These are phyloP conservation scores for Spialia ferax DNA, from an alignment of 2,888 invertebrate species.

Conservation along the genomic window DNA sequence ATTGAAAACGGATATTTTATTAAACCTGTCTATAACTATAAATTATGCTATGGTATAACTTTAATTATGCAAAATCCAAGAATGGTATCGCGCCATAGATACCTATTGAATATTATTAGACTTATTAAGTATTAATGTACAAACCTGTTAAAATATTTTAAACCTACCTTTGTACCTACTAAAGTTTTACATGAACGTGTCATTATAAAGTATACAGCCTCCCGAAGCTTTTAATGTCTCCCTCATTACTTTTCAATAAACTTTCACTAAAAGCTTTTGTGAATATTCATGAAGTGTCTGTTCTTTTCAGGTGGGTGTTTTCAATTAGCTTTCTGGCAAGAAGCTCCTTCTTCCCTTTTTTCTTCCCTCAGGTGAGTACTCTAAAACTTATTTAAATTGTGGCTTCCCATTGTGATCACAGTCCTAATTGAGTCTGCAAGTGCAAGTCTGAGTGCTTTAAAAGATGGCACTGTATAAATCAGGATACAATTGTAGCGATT, in stretches of 20 bases:
- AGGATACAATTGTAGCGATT: constrained; percentile 15
- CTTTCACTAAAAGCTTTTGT: constrained; percentile 74
- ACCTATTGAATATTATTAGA: too few species aligned
- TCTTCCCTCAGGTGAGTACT: constrained; percentile 37
- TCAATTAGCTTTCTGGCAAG: constrained; percentile 64
- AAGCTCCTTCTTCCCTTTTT: constrained; percentile 63
- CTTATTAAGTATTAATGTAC: too few species aligned
- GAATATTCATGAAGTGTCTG: constrained; percentile 83
- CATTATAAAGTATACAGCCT: constrained; percentile 11
- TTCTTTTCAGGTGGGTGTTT: constrained; percentile 82
- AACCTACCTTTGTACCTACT: neutral
- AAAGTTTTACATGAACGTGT: neutral
- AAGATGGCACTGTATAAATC: constrained; percentile 15
- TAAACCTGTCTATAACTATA: too few species aligned
- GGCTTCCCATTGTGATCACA: constrained; percentile 49
- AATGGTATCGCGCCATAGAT: too few species aligned
- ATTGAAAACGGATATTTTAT: too few species aligned
- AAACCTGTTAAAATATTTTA: too few species aligned
- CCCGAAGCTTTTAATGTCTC: constrained; percentile 42
- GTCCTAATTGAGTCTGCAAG: constrained; percentile 56
- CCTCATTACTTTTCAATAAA: constrained; percentile 77
- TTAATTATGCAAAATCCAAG: too few species aligned
- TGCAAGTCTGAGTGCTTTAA: constrained; percentile 48
- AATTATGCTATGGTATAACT: too few species aligned
- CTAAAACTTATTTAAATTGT: constrained; percentile 44